Evolutionary conservation across 64 coral and sea anemone genomes (phyloP), one percentile per base, ranked within the genome.

Genomic region (Stichodactyla helianthus): DNA sequence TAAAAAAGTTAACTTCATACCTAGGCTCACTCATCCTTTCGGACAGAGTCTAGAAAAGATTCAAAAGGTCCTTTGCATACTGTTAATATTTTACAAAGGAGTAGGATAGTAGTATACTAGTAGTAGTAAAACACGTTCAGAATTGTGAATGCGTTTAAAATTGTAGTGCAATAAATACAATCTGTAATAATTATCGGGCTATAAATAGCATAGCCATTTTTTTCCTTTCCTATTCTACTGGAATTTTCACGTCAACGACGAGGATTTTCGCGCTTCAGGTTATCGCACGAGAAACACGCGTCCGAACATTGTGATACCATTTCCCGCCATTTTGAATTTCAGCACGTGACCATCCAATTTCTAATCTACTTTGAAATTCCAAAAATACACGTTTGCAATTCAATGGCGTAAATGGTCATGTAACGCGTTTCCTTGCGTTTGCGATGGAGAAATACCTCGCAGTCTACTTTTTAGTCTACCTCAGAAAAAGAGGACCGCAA

Each of bases 51-150:
- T 27, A 31, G 25, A 11, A 74, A 74, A 74, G 5, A 74, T 74
- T 74, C 68, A 74, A 9, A 9, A 27, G 68, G 12, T 74, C 68
- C 68, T 74, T 74, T 74, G 68, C 25, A 74, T 74, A 25, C 10
- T 74, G 8, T 2, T 23, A 74, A 1, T 74, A 27, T 74, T 74
- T 74, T 74, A 74, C 68, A 74, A 74, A 74, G 68, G 68, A 74
- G 68, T 35, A 74, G 22, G 35, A 44, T 74, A 74, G n/a, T 31
- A 74, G 62, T 65, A 18, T 62, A 13, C 1, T 62, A 17, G 13
- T 62, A 62, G 59, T 74, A 74, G 68, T 74, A 74, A 74, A 74
- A 74, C 62, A 65, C 62, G 62, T 65, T 13, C 23, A 74, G 68
- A 26, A 13, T 74, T 27, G 68, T 13, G 68, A 74, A n/a, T 74